Base-by-base conservation (phyloP, 2,888 invertebrate genomes). In the Proisotoma minuta region DNA sequence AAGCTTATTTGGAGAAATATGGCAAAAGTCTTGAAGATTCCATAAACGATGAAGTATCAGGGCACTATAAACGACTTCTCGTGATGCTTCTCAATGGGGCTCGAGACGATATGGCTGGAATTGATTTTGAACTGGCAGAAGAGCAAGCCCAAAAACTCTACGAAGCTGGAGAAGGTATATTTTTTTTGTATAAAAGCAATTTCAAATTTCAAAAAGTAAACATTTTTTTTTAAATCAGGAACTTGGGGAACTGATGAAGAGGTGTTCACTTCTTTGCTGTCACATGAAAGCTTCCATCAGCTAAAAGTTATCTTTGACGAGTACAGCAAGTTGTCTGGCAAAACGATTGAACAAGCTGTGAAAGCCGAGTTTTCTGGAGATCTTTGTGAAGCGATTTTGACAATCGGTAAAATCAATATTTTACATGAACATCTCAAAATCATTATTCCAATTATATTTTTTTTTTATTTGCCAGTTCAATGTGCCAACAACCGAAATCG, bases 1-100 rank as follows among this genome's bases (percentile, higher is more conserved):
- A 81, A 24, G 80, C 82, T n/a, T 87, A 87, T 71, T 84, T 86
- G 77, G 79, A 43, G 2, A 57, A 60, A 8, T 73, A 53, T 54
- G 71, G 71, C 10, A 62, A 66, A 47, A 59, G 85, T 0, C 76
- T 89, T 60, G 88, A 87, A 18, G 85, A 87, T 74, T 87, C 87
- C 76, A 83, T 89, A 79, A 84, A 85, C 75, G 84, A 85, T 51
- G 89, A 90, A 78, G 88, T 88, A 0, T 85, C 86, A 1, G 89
- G 90, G 0, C 85, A 88, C 78, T 87, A 90, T 78, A 83, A 88
- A 10, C 82, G 88, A 2, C 81, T 91, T 49, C 81, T 91, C 22
- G 86, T 89, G 0, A 82, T 88, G 66, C 84, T 88, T 62, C 82
- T 86, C 23, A 86, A 85, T 66, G 73, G 79, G 24, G 79, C 85